Percentiles rank a stretch among this genome's conserved stretches.
Evolutionary conservation across 2,888 invertebrate species (phyloP).

Genomic region (Protonemura montana): DNA sequence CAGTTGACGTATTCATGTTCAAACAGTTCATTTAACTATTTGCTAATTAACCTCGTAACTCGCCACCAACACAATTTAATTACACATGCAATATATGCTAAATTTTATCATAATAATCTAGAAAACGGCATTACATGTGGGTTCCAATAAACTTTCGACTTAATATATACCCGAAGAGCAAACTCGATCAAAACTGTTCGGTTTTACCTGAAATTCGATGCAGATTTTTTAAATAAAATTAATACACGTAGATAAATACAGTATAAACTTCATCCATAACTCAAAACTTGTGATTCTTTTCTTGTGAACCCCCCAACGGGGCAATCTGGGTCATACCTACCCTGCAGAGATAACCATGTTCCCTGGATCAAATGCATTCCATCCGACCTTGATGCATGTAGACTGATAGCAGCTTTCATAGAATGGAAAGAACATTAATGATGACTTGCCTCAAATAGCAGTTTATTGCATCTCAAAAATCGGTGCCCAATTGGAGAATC

Average conservation of each 20-base stretch:
- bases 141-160: not conserved
- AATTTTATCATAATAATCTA: too few species aligned
- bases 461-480: too few species aligned
- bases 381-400: not conserved
- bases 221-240: constrained; percentile 19
- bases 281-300: not conserved
- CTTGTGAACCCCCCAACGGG: not conserved
- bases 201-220: constrained; percentile 7
- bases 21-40: not conserved
- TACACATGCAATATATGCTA: not conserved
- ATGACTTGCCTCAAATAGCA: too few species aligned
- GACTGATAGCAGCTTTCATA: not conserved
- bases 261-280: not conserved
- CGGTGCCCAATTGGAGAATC: too few species aligned
- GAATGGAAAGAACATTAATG: too few species aligned
- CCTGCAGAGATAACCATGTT: not conserved
- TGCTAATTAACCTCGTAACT: not conserved
- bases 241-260: not conserved
- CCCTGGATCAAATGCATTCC: not conserved
- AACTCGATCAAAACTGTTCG: not conserved
- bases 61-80: not conserved
- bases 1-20: not conserved
- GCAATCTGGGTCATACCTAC: not conserved
- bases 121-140: too few species aligned
- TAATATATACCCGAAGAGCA: not conserved